phyloP scores from a whole-genome alignment of 1,140 invertebrate species.

The Delia radicum region DNA sequence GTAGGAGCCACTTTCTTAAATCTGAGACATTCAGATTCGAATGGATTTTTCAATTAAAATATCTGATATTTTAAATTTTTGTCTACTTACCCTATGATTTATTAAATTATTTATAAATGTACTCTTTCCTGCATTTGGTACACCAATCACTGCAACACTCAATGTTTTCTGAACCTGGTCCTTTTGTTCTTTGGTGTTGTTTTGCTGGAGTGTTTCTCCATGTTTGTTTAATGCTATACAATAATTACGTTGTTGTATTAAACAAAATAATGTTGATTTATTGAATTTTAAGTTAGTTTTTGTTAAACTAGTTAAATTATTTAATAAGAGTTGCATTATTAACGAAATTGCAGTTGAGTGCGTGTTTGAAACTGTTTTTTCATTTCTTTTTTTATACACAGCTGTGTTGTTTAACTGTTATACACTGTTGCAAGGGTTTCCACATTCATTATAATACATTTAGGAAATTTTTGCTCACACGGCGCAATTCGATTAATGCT shows the following conservation, averaged over 20 bases:
- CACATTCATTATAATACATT: too few relatives aligned
- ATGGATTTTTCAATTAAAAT: neutral
- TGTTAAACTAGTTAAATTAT: neutral
- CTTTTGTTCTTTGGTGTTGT: neutral
- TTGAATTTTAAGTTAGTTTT: neutral
- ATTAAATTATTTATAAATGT: conserved; percentile 87
- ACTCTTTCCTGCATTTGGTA: conserved; percentile 93
- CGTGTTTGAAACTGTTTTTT: too few relatives aligned
- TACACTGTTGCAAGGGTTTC: too few relatives aligned
- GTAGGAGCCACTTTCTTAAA: neutral
- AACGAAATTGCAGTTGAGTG: neutral
- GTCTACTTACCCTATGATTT: conserved; percentile 69
- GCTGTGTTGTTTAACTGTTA: neutral
- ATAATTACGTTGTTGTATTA: neutral
- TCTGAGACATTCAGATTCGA: neutral
- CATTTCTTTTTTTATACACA: neutral
- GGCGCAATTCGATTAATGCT: too few relatives aligned
- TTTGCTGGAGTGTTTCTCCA: neutral
- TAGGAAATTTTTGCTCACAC: too few relatives aligned
- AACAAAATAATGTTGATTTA: neutral
- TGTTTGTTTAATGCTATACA: neutral
- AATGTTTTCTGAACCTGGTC: conserved; percentile 61
- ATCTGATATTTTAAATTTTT: neutral
- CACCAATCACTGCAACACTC: conserved; percentile 84
- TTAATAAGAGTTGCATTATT: conserved; percentile 1